A percentile compares a stretch with the other conserved stretches of the same genome.
phyloP scores from a whole-genome alignment of 2,888 invertebrate species.

The Copidosoma aretas region DNA sequence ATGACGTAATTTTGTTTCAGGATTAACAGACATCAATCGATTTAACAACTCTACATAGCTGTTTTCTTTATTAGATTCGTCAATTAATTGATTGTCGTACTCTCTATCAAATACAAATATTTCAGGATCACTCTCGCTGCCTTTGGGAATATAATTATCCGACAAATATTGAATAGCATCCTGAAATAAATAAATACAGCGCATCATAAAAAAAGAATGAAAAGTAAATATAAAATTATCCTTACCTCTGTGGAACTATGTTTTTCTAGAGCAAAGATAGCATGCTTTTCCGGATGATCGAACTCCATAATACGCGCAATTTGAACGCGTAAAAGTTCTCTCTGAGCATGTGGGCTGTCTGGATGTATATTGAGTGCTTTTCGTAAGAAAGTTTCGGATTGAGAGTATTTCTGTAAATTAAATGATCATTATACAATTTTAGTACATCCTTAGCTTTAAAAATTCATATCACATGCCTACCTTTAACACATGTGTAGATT shows the following conservation, averaged over 20 bases:
- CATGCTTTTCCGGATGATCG: conserved; percentile 44
- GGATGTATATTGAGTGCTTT: conserved; percentile 44
- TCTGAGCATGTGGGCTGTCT: conserved; percentile 36
- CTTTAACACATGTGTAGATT: conserved; percentile 29
- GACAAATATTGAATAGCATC: conserved; percentile 18
- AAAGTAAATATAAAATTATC: not conserved
- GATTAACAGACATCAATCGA: conserved; percentile 42
- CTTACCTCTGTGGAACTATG: conserved; percentile 36
- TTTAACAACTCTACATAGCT: conserved; percentile 45
- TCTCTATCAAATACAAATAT: conserved; percentile 2
- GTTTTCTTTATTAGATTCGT: conserved; percentile 44
- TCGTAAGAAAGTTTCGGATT: conserved; percentile 42
- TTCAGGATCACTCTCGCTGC: not conserved
- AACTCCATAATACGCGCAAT: conserved; percentile 40
- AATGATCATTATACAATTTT: conserved; percentile 1
- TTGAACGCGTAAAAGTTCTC: conserved; percentile 45
- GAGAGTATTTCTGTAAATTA: conserved; percentile 42
- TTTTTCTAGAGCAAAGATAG: conserved; percentile 39
- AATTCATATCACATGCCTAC: conserved; percentile 18
- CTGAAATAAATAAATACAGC: conserved; percentile 16
- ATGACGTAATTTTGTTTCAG: conserved; percentile 18
- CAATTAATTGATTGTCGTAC: conserved; percentile 33
- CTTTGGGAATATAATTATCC: not conserved
- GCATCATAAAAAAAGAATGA: not conserved
- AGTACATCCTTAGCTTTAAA: conserved; percentile 2